phyloP scores from a whole-genome alignment of 2,888 invertebrate species.

The Gryllus longicercus region DNA sequence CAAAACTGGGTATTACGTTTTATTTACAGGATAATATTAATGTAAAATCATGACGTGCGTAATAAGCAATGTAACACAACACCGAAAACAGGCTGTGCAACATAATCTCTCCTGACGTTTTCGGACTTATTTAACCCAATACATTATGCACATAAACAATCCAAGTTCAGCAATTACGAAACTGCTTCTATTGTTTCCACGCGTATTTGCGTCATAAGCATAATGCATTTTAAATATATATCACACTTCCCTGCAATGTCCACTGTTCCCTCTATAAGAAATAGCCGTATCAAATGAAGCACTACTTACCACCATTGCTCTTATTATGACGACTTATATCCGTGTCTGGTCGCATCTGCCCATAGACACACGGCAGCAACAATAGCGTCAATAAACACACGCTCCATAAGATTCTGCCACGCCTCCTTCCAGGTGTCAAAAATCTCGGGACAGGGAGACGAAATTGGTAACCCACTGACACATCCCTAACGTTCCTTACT shows the following conservation, averaged over 20 bases:
- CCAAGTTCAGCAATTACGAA: too few relatives aligned
- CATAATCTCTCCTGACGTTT: neutral
- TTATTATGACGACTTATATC: neutral
- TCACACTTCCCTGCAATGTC: neutral
- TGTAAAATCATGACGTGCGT: too few relatives aligned
- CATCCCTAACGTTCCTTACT: neutral
- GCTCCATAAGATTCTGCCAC: neutral
- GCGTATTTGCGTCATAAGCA: neutral
- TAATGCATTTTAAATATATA: neutral
- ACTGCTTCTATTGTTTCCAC: too few relatives aligned
- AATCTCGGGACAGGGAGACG: neutral
- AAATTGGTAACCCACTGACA: neutral
- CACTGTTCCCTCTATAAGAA: neutral
- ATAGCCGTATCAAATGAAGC: neutral
- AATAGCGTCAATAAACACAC: neutral
- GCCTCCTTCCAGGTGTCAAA: conserved; percentile 11
- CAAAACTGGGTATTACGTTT: too few relatives aligned
- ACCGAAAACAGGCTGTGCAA: neutral
- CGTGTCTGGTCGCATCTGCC: neutral
- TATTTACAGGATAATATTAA: too few relatives aligned
- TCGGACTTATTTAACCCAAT: neutral
- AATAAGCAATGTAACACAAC: too few relatives aligned
- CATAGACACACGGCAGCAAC: neutral
- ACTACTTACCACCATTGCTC: conserved; percentile 17
- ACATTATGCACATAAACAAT: neutral